These are phyloP conservation scores for Metopolophium dirhodum DNA, from an alignment of 1,140 invertebrate species.

Conservation along the genomic window DNA sequence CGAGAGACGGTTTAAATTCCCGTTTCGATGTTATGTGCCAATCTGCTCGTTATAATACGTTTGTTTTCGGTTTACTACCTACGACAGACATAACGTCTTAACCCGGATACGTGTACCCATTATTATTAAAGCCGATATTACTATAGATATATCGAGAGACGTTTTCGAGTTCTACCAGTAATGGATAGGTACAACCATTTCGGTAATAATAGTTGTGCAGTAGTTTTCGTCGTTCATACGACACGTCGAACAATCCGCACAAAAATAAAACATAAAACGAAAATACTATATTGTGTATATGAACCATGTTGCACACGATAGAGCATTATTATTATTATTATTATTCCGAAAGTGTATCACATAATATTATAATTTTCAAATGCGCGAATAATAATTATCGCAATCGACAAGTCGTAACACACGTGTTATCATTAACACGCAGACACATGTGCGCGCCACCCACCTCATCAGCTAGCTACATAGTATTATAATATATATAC, in stretches of 20 bases:
- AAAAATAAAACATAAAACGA: background rate
- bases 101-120: background rate
- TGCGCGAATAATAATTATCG: background rate
- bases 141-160: background rate
- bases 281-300: slow-evolving; percentile 10
- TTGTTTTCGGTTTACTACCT: background rate
- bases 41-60: background rate
- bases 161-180: background rate
- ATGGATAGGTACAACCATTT: background rate
- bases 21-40: background rate
- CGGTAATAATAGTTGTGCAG: background rate
- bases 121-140: background rate
- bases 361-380: no score
- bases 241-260: background rate
- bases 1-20: background rate
- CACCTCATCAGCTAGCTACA: no score
- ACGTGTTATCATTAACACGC: background rate
- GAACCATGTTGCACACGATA: background rate
- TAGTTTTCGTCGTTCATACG: background rate
- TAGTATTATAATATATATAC: no score
- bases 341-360: background rate
- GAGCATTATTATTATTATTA: background rate
- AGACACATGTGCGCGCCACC: background rate
- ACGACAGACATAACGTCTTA: background rate
- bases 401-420: background rate